phyloP scores from a whole-genome alignment of 2,888 invertebrate genomes.

The Eupeodes luniger region DNA sequence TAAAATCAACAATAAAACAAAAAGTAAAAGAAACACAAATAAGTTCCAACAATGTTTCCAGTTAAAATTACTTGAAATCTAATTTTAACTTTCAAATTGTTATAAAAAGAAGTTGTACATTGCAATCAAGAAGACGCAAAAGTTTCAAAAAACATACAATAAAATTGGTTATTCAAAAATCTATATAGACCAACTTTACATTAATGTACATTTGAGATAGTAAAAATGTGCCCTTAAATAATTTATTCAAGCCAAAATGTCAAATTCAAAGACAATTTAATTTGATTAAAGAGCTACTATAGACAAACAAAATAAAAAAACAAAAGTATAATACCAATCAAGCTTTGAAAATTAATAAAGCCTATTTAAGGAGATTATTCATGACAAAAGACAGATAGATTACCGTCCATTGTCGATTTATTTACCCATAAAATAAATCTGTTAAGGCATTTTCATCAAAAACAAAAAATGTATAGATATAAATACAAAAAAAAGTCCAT shows the following conservation, averaged over 20 bases:
- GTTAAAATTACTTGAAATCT: conserved; percentile 2
- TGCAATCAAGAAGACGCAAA: neutral
- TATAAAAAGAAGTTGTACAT: neutral
- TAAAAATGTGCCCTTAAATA: neutral
- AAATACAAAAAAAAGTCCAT: conserved; percentile 27
- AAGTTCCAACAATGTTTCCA: neutral
- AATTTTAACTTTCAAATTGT: conserved; percentile 14
- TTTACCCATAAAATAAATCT: conserved; percentile 58
- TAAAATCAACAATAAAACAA: conserved; percentile 17
- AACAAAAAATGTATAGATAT: neutral
- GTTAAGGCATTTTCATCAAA: conserved; percentile 11
- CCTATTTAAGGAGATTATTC: conserved; percentile 45
- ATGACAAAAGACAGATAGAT: conserved; percentile 64
- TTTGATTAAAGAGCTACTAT: neutral
- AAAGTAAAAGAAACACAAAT: neutral
- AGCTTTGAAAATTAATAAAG: conserved; percentile 42
- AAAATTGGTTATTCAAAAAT: neutral
- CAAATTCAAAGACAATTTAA: conserved; percentile 5
- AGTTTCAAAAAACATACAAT: neutral
- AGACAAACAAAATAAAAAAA: neutral
- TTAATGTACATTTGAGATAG: neutral
- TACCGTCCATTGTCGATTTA: conserved; percentile 55
- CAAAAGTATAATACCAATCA: conserved; percentile 20
- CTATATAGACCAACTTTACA: neutral
- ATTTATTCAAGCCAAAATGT: neutral